Base-by-base conservation (phyloP, 1,140 invertebrate genomes). In the Sipha flava region DNA sequence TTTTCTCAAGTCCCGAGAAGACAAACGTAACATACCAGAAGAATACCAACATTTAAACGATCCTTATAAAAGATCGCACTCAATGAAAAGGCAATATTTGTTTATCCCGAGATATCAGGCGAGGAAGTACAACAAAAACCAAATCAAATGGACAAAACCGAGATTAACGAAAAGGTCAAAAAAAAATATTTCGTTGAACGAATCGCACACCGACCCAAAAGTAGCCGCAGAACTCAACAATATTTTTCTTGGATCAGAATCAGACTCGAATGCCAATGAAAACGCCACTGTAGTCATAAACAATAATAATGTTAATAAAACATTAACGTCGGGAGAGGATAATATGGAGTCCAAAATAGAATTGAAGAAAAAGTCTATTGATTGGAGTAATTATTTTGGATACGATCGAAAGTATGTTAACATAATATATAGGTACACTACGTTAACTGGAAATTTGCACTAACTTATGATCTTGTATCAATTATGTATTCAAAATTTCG, bases 381-480 rank as follows among this genome's bases (percentile, higher is more conserved):
- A 94, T 82, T 95, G 93, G 93, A 92, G 92, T 0, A 89, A 93
- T 75, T 94, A 94, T 82, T 94, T 94, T 83, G 93, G 93, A 0
- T 88, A 93, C 64, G 93, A 95, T 84, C 89, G 92, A 79, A 91
- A 92, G 81, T 90, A 89, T 85, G 34, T 52, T 16, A 31, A n/a
- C n/a, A n/a, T n/a, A n/a, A n/a, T n/a, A n/a, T n/a, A n/a, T n/a
- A n/a, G n/a, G n/a, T n/a, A n/a, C n/a, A n/a, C n/a, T n/a, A n/a
- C n/a, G n/a, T n/a, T n/a, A n/a, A n/a, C n/a, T n/a, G n/a, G n/a
- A n/a, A n/a, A n/a, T n/a, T n/a, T n/a, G n/a, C n/a, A n/a, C n/a
- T n/a, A n/a, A n/a, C n/a, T n/a, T n/a, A n/a, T n/a, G n/a, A n/a
- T n/a, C n/a, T n/a, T n/a, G n/a, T n/a, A n/a, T n/a, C n/a, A n/a